Evolutionary conservation across 2,797 vertebrate species (phyloP).

Genomic region (Peromyscus nudipes): DNA sequence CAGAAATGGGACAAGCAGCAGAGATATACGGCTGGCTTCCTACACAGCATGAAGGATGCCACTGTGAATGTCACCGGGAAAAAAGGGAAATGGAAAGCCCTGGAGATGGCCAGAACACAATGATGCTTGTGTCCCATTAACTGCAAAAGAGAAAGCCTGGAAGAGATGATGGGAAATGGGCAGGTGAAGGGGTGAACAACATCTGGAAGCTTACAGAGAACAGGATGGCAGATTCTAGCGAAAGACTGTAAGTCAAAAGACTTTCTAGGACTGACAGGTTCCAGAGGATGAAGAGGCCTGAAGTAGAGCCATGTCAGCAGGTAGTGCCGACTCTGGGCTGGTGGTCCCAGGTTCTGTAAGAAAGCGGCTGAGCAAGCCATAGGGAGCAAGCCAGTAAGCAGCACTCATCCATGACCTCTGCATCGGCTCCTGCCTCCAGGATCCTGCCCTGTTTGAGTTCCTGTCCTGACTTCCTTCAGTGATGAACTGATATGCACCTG

Average conservation of each 20-base stretch:
- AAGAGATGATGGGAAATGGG: neutral
- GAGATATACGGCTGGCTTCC: neutral
- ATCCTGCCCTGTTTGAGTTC: neutral
- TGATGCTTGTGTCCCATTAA: neutral
- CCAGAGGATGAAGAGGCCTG: neutral
- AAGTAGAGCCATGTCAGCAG: neutral
- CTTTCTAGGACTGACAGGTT: neutral
- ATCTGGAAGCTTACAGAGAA: neutral
- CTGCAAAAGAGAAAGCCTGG: neutral
- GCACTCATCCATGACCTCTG: neutral
- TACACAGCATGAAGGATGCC: neutral
- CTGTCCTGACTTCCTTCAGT: neutral
- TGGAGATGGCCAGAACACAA: neutral
- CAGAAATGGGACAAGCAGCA: neutral
- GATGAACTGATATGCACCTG: neutral
- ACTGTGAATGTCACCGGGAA: neutral
- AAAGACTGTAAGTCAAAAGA: neutral
- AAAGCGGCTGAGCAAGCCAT: neutral
- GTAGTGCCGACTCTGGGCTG: neutral
- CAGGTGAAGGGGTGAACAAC: neutral
- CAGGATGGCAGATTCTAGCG: neutral
- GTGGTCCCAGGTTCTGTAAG: neutral
- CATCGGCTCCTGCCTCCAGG: neutral
- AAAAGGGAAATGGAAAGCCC: neutral
- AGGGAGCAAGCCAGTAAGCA: neutral